These are phyloP conservation scores for Hyperopisus bebe DNA, from an alignment of 2,113 vertebrate genomes.

Conservation along the genomic window DNA sequence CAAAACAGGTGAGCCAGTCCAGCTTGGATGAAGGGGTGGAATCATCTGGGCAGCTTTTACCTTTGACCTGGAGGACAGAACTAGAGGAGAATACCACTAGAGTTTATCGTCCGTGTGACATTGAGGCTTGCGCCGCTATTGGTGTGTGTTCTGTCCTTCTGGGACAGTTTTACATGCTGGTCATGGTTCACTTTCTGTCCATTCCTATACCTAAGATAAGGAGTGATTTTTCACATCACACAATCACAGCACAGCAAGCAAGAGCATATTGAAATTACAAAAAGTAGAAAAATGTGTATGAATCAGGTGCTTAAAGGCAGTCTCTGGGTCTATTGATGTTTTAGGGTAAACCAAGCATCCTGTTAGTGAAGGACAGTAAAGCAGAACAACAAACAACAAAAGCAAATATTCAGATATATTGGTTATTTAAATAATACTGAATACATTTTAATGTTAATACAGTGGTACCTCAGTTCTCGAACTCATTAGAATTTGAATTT, in stretches of 20 bases:
- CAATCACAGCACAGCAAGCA: conserved; percentile 39
- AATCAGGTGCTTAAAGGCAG: background rate
- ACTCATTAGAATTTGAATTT: no score
- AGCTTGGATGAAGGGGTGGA: conserved; percentile 46
- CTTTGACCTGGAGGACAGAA: conserved; percentile 63
- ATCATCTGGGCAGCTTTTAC: conserved; percentile 59
- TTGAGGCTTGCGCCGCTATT: conserved; percentile 69
- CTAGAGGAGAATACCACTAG: conserved; percentile 61
- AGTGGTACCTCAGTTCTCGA: no score
- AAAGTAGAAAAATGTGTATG: background rate
- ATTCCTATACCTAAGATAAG: conserved; percentile 81
- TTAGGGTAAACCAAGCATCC: background rate
- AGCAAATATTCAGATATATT: background rate
- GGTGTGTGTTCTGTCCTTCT: conserved; percentile 73
- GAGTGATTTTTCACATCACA: conserved; percentile 70
- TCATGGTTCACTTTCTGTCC: conserved; percentile 69
- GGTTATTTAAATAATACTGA: background rate
- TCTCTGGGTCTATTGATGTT: background rate
- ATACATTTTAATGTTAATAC: background rate
- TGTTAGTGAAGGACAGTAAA: background rate
- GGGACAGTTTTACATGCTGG: conserved; percentile 65
- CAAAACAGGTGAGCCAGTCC: conserved; percentile 69
- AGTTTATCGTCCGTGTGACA: conserved; percentile 58
- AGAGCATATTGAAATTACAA: conserved; percentile 9
- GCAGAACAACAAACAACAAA: background rate